These are phyloP conservation scores for Drosophila ezoana DNA, from an alignment of 2,888 invertebrate species.

Conservation along the genomic window DNA sequence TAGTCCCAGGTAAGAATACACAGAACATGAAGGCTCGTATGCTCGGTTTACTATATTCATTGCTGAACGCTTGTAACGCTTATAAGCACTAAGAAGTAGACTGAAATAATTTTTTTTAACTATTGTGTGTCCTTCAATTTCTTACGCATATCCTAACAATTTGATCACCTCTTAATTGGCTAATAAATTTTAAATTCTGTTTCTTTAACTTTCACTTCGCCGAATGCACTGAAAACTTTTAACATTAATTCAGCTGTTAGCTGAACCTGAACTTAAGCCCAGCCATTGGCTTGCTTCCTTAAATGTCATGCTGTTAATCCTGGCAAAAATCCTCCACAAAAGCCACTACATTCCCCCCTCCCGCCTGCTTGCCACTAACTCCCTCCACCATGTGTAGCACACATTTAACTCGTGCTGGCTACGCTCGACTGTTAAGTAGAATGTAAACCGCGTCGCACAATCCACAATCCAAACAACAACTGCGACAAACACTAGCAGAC, in stretches of 20 bases:
- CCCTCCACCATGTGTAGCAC: constrained; percentile 2
- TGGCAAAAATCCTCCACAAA: constrained; percentile 25
- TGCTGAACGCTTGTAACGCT: too few relatives aligned
- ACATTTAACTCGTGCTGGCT: constrained; percentile 67
- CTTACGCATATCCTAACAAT: too few relatives aligned
- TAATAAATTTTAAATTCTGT: neutral
- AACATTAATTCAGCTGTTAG: constrained; percentile 19
- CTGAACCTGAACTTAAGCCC: constrained; percentile 20
- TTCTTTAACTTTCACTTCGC: neutral
- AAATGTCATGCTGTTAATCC: constrained; percentile 58
- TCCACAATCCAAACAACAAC: constrained; percentile 59
- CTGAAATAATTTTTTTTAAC: too few relatives aligned
- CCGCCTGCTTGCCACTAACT: neutral
- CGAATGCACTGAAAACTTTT: neutral
- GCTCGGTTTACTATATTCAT: too few relatives aligned
- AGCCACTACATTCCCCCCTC: constrained; percentile 1
- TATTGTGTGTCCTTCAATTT: too few relatives aligned
- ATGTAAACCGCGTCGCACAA: constrained; percentile 70
- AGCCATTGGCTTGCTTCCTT: constrained; percentile 19
- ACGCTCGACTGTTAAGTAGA: constrained; percentile 63
- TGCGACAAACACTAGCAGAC: constrained; percentile 47
- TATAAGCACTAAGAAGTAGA: too few relatives aligned
- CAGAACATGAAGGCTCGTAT: too few relatives aligned
- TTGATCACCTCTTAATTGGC: too few relatives aligned
- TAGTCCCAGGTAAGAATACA: too few relatives aligned